Base-by-base conservation (phyloP, 2,113 vertebrate species). In the Scartelaos histophorus region DNA sequence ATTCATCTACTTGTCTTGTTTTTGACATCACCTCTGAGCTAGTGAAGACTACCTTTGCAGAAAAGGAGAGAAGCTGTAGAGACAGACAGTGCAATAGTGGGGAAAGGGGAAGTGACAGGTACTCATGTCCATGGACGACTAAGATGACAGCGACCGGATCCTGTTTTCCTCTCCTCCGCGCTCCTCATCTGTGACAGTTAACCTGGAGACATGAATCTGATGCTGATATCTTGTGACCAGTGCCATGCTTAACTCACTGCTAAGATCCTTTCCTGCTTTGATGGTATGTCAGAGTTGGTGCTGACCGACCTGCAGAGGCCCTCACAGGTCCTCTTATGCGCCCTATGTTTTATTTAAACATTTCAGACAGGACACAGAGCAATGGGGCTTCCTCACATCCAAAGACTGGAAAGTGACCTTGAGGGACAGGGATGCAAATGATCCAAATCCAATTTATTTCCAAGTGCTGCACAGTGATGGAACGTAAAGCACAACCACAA, bases 151-250 rank as follows among this genome's bases (percentile, higher is more conserved):
- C 71, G 21, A 87, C 75, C 75, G 70, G 86, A 84, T 90, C 82
- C 70, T 83, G 82, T 78, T 81, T 76, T 81, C 66, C 75, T 80
- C 81, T 79, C 79, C 47, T 74, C 78, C 67, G 75, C 73, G 68
- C 83, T 85, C 78, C 82, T 89, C 76, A 3, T 85, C 70, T 78
- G 71, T 92, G 87, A 88, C 90, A 90, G 90, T 85, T 90, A 88
- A 91, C 89, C 90, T 85, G 85, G 12, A 91, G 89, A 88, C 83
- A 92, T 87, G 87, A 87, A 82, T 84, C 80, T 91, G 90, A 91
- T 73, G 88, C 54, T 91, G 88, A 91, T 91, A 91, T 85, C 86
- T 90, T 91, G 85, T 91, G 90, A 91, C 89, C 88, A 82, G 78
- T 83, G 89, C 88, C 81, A 75, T 85, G 85, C 82, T 87, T 85